Base-by-base conservation (phyloP, 2,113 vertebrate genomes). In the Peromyscus leucopus region DNA sequence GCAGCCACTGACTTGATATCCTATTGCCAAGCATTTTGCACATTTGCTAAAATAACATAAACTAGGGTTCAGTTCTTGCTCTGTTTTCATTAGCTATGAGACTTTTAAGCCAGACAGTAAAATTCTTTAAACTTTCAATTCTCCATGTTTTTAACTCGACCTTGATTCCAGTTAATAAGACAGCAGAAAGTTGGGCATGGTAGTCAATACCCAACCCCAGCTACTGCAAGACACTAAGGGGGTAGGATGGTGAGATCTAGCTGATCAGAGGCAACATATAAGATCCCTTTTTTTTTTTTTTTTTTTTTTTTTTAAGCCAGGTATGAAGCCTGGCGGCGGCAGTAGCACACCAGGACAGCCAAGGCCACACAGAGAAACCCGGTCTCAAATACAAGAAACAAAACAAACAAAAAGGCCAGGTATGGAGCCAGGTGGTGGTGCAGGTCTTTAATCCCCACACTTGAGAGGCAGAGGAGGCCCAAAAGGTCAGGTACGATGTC, bases 21-120 rank as follows among this genome's bases (percentile, higher is more conserved):
- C 9, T 94, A 80, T 0, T 48, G 71, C 63, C 86, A 92, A 78
- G 57, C 11, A 55, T 4, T 83, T 78, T 92, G 15, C 11, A 7
- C 65, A 48, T 1, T 71, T 39, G 69, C 79, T 55, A 84, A 79
- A 75, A 42, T 57, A 95, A 79, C 42, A 72, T 0, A 74, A 89
- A 63, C 28, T 2, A 33, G n/a, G 21, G 26, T 65, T 96, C 57
- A 17, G n/a, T 85, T 94, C 89, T 79, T 92, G 51, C 28, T 93
- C 28, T 93, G n/a, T 17, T 46, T 16, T 78, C 65, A 95, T 24
- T 51, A 63, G 31, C 74, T 26, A 0, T 46, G 51, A 31, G 55
- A 24, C 83, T 93, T 95, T 79, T 1, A 84, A 39, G 28, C 33
- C 86, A 98, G 33, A 71, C 11, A 42, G n/a, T 72, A 57, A 89